These are phyloP conservation scores for Pammene aurita DNA, from an alignment of 2,888 invertebrate genomes.

Conservation along the genomic window DNA sequence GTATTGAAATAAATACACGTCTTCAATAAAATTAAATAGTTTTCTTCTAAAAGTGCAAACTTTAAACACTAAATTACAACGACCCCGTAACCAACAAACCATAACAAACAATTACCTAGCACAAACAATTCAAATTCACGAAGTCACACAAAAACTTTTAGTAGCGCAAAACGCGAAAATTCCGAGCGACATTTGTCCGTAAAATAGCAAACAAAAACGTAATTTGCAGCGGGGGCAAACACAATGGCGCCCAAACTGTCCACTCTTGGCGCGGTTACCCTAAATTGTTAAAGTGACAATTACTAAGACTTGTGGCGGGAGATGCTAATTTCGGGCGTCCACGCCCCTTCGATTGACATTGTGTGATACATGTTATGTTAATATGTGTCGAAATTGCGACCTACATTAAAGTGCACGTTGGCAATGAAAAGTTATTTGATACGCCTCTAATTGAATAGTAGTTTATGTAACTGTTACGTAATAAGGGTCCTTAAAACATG, in stretches of 20 bases:
- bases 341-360: conserved; percentile 41
- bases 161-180: conserved; percentile 50
- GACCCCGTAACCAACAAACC: conserved; percentile 12
- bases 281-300: conserved; percentile 76
- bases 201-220: conserved; percentile 78
- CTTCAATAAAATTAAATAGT: no score
- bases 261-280: conserved; percentile 67
- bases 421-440: conserved; percentile 9
- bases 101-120: conserved; percentile 28
- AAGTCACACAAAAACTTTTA: conserved; percentile 35
- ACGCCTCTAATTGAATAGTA: conserved; percentile 1
- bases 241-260: conserved; percentile 64
- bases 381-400: conserved; percentile 29
- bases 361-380: conserved; percentile 39
- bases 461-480: no score
- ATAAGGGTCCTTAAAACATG: no score
- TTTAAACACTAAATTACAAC: not conserved
- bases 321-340: conserved; percentile 64
- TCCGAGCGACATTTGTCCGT: conserved; percentile 58
- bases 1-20: no score
- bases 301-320: conserved; percentile 63
- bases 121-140: conserved; percentile 34
- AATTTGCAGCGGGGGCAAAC: conserved; percentile 68
- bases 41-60: not conserved
- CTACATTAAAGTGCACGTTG: conserved; percentile 23